Evolutionary conservation across 2,113 vertebrate genomes (phyloP), one percentile per base, ranked within the genome.

Genomic region (Cygnus buccinator): DNA sequence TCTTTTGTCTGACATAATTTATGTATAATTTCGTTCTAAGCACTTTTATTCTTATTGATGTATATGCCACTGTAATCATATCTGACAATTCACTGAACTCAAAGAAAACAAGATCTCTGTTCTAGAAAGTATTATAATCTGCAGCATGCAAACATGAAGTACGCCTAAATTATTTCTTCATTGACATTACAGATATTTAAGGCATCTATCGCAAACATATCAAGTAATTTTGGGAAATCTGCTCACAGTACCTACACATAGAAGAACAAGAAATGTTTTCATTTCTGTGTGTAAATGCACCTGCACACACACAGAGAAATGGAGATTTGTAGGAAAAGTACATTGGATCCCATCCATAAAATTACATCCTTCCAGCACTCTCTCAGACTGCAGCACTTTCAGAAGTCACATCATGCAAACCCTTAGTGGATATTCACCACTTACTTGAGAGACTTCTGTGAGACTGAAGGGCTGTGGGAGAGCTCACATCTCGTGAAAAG

Each of bases 1-100:
- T 77, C 16, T 59, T 88, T 43, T 93, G 52, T 89, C 58, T 93
- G 78, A 55, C 20, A 66, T 79, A 84, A 92, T 89, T 89, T 91
- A 29, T 80, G 65, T 13, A 55, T 43, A 14, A 46, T 89, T 91
- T 87, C 77, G 70, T 91, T 48, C 52, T 83, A 86, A 87, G 59
- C 31, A 65, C 25, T 88, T 91, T 43, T 83, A 55, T 59, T 59
- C 41, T 71, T 82, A 15, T 72, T 89, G 78, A 46, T 26, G 26
- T 77, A 31, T 89, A 39, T 2, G 2, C 29, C 7, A 23, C 21
- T 89, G 3, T 73, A 82, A 71, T 80, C 71, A 43, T 72, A 71
- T 12, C 29, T 63, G 59, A 54, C 52, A 39, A 26, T 74, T 88
- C 71, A 44, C 48, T 76, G 54, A 91, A 74, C 28, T 88, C 62